Conservation (phyloP, 2,113 vertebrate species). For the Hylia prasina region DNA sequence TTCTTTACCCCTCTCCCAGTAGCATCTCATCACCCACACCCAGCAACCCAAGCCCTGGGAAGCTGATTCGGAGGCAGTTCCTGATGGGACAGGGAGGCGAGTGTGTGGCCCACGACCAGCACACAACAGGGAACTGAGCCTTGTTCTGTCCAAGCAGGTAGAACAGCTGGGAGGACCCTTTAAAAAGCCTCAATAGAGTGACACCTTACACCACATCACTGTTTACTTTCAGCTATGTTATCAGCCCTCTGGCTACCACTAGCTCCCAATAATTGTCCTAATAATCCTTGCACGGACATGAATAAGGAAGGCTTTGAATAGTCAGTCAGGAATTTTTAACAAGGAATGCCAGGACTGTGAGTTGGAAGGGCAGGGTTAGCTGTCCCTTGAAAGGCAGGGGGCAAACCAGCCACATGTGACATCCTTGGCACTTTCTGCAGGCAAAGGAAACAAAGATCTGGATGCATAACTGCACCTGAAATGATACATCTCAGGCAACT, state of each 20-base stretch:
- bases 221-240: neutral
- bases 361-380: neutral
- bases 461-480: neutral
- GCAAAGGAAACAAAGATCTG: neutral
- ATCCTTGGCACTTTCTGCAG: neutral
- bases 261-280: neutral
- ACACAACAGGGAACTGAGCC: neutral
- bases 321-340: neutral
- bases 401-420: neutral
- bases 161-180: neutral
- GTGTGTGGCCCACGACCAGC: fast-evolving
- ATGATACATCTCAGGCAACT: neutral
- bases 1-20: neutral
- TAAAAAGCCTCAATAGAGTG: neutral
- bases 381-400: neutral
- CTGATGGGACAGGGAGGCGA: neutral
- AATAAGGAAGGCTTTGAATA: neutral
- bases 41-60: neutral
- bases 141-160: neutral
- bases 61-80: neutral
- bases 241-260: neutral
- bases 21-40: neutral
- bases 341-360: neutral
- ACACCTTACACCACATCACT: neutral
- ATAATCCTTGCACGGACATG: neutral